Evolutionary conservation across 2,797 vertebrate species (phyloP).

Genomic region (Darevskia nairensis): DNA sequence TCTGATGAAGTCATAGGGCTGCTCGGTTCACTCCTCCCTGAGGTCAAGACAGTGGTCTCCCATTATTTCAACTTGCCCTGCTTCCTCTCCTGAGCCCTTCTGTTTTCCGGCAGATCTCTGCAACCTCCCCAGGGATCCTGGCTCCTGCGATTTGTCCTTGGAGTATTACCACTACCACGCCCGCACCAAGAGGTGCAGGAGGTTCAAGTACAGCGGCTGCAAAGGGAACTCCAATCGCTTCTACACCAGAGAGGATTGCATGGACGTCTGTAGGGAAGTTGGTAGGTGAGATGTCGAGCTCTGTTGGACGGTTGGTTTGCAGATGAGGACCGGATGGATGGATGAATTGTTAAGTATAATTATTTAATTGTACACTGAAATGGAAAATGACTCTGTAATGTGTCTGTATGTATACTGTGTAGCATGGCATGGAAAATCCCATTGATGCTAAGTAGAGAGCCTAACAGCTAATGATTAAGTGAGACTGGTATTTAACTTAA

Average conservation of each 20-base stretch:
- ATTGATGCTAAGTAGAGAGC: no score
- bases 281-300: background rate
- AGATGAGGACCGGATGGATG: no score
- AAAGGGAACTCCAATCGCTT: constrained; percentile 2
- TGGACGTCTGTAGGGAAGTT: background rate
- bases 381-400: no score
- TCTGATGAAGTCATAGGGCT: background rate
- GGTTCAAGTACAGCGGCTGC: background rate
- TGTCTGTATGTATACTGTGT: no score
- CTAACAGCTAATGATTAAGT: no score
- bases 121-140: background rate
- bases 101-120: background rate
- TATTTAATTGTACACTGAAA: no score
- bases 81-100: no score
- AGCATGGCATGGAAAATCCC: no score
- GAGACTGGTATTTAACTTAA: no score
- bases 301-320: no score
- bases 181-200: background rate
- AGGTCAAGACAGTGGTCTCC: background rate
- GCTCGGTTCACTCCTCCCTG: background rate
- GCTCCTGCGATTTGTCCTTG: background rate
- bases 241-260: background rate
- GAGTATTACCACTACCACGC: background rate
- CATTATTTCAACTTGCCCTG: no score
- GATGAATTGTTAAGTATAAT: no score